Evolutionary conservation across 2,113 vertebrate species (phyloP), one percentile per base, ranked within the genome.

Genomic region (Centropristis striata): DNA sequence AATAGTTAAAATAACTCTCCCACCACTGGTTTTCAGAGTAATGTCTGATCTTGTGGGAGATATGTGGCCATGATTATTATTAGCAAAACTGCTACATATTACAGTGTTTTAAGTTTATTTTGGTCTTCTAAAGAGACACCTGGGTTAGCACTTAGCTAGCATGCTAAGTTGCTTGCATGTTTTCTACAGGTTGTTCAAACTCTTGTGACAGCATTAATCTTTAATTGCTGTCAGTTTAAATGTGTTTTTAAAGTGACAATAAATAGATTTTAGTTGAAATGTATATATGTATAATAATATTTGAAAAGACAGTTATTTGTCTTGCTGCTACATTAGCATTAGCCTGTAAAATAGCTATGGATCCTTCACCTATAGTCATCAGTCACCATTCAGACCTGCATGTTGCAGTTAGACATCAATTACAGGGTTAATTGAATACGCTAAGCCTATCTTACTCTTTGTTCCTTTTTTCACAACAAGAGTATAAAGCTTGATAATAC

Each of bases 1-100:
- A 83, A 83, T 27, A 53, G 28, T 18, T 59, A 51, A 81, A 70
- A 79, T 61, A 64, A 50, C 23, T 63, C 50, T 27, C 67, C 51
- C 46, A 51, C 14, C 60, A 78, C 51, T 42, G 41, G 42, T 85
- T 67, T 59, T 25, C 36, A 54, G 65, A 51, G 60, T 44, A 47
- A 68, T 64, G 46, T 37, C n/a, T 16, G 39, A 76, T 47, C 67
- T 46, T 57, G 28, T 59, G 9, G 42, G 59, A 71, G 25, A 61
- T 69, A 47, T 60, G 21, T 25, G 20, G 27, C 44, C 25, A n/a
- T 83, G 20, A 21, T 67, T 54, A 32, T 42, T 64, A 44, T 51
- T 36, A 61, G 12, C 28, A 60, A 50, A 20, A 60, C 28, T 20
- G 55, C 55, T 6, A 2, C 41, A 23, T 18, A 21, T 46, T 10